Evolutionary conservation across 1,140 invertebrate genomes (phyloP).

Genomic region (Grapholita molesta): DNA sequence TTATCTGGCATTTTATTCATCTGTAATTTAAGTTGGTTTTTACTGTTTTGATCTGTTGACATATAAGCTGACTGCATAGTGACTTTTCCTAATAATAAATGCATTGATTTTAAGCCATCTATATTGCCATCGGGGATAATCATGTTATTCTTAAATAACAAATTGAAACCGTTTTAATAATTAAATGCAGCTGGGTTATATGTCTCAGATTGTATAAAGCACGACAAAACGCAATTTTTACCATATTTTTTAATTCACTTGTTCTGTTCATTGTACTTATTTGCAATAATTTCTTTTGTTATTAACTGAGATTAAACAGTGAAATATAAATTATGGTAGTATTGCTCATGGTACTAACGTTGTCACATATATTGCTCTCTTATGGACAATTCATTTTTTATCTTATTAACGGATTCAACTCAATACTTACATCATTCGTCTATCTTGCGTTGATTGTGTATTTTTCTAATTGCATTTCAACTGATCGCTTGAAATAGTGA

Average conservation of each 20-base stretch:
- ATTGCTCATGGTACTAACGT: neutral
- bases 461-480: neutral
- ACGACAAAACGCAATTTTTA: neutral
- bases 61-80: neutral
- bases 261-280: conserved; percentile 5
- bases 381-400: conserved; percentile 4
- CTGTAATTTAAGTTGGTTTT: neutral
- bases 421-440: neutral
- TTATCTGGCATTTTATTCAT: neutral
- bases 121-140: neutral
- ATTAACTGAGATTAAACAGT: conserved; percentile 1
- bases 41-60: neutral
- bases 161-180: neutral
- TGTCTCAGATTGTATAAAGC: neutral
- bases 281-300: neutral
- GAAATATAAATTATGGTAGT: neutral
- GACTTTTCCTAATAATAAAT: neutral
- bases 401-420: conserved; percentile 13
- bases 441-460: neutral
- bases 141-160: neutral
- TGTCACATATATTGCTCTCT: conserved; percentile 2
- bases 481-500: neutral
- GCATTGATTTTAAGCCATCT: neutral
- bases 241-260: neutral
- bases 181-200: neutral